Conservation (phyloP, 2,113 vertebrate genomes). For the Echinops telfairi region DNA sequence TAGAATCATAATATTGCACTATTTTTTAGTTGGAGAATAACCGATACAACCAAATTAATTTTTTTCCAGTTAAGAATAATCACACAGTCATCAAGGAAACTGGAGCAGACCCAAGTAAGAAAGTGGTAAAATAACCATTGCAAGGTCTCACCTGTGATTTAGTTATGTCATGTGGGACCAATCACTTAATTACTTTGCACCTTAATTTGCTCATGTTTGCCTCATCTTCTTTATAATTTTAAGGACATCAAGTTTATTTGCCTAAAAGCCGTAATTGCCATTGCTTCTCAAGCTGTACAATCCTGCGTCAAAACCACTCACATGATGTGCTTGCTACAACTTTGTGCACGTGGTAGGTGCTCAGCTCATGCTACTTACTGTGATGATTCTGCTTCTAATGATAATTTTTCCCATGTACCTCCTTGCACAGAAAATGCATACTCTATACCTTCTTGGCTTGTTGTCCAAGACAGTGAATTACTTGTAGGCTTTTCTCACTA, state of each 20-base stretch:
- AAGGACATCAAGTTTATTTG: neutral
- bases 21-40: slow-evolving; percentile 6
- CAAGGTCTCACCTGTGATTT: neutral
- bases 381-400: neutral
- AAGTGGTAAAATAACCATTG: fast-evolving
- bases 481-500: neutral
- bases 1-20: neutral
- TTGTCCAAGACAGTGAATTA: neutral
- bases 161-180: neutral
- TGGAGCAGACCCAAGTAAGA: neutral
- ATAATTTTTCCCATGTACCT: neutral
- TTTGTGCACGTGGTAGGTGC: fast-evolving
- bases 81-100: neutral
- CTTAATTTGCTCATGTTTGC: neutral
- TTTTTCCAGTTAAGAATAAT: neutral
- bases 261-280: neutral
- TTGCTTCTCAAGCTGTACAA: neutral
- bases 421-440: no score
- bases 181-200: neutral
- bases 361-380: neutral
- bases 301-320: neutral
- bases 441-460: neutral
- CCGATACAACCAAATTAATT: neutral
- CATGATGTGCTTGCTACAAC: neutral
- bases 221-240: neutral